A percentile compares a stretch with the other conserved stretches of the same genome.
These are phyloP conservation scores for Hylomyscus alleni DNA, from an alignment of 2,797 vertebrate species.

Conservation along the genomic window DNA sequence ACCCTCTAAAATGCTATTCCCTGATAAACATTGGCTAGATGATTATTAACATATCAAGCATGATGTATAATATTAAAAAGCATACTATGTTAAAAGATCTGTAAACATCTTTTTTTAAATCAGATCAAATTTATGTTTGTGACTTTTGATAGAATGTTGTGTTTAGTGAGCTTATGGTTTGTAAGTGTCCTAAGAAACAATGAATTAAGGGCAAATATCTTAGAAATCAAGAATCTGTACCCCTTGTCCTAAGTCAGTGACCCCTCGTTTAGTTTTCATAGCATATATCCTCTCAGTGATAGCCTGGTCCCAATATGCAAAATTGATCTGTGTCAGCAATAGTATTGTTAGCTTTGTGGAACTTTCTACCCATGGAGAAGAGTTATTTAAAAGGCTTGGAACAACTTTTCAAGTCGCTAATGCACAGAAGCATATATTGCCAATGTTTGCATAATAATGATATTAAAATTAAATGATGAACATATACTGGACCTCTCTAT, in stretches of 20 bases:
- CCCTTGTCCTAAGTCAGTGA: background rate
- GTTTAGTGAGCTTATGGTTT: background rate
- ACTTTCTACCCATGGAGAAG: background rate
- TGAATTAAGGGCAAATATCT: background rate
- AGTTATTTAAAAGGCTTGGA: background rate
- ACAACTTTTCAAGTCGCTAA: background rate
- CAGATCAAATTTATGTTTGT: background rate
- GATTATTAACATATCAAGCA: background rate
- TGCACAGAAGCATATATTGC: background rate
- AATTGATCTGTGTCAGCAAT: background rate
- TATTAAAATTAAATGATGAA: conserved; percentile 58
- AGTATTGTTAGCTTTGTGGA: background rate
- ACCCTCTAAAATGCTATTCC: conserved; percentile 67
- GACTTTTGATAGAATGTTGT: background rate
- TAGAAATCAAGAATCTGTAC: background rate
- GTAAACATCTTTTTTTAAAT: background rate
- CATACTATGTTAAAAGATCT: background rate
- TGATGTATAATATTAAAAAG: background rate
- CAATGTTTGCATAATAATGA: conserved; percentile 25
- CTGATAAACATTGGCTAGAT: conserved; percentile 25
- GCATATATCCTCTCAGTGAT: background rate
- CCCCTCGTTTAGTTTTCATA: background rate
- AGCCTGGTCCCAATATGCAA: background rate
- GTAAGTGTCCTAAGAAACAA: conserved; percentile 18
- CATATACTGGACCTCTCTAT: background rate